Evolutionary conservation across 2,113 vertebrate species (phyloP).

Genomic region (Nothoprocta perdicaria): DNA sequence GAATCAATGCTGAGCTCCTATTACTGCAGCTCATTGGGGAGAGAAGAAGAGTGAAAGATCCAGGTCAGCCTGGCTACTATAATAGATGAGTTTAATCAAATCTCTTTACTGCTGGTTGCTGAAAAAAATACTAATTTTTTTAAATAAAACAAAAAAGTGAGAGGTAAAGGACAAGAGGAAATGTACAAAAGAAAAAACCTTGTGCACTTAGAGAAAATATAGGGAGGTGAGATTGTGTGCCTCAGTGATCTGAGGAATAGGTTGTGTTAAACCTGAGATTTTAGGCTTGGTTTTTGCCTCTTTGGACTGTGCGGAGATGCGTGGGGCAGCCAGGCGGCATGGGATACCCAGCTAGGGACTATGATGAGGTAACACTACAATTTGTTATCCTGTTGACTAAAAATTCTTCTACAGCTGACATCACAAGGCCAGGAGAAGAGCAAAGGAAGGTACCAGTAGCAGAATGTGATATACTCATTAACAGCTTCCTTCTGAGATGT

Average conservation of each 20-base stretch:
- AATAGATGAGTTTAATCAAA: constrained; percentile 70
- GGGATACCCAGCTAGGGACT: neutral
- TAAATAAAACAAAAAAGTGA: constrained; percentile 63
- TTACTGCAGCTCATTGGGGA: constrained; percentile 64
- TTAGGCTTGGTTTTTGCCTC: neutral
- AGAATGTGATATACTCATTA: neutral
- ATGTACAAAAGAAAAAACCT: neutral
- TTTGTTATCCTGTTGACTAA: neutral
- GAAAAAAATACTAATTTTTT: constrained; percentile 58
- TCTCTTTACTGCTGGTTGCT: constrained; percentile 66
- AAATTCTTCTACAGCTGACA: neutral
- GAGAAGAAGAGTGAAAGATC: constrained; percentile 63
- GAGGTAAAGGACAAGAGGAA: neutral
- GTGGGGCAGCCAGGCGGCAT: neutral
- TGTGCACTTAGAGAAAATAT: neutral
- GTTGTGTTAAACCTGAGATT: neutral
- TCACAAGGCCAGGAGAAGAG: neutral
- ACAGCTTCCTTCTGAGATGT: neutral
- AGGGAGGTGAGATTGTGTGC: neutral
- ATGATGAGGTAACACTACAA: neutral
- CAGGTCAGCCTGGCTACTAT: constrained; percentile 44
- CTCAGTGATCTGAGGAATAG: neutral
- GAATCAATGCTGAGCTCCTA: constrained; percentile 79
- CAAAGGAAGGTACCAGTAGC: neutral
- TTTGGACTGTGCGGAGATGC: neutral